phyloP scores from a whole-genome alignment of 2,113 vertebrate genomes.

The Lota lota region DNA sequence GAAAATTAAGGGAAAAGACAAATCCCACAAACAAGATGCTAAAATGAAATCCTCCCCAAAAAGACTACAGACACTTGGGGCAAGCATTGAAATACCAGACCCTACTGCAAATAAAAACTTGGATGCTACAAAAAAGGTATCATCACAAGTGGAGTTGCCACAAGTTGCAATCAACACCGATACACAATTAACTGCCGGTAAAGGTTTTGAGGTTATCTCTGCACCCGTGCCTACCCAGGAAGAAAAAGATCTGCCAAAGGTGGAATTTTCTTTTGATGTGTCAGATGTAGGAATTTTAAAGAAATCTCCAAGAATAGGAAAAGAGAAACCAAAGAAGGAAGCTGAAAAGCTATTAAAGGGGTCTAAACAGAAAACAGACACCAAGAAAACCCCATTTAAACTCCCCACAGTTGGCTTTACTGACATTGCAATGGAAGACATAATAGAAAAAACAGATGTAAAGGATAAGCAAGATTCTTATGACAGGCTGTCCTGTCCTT shows the following conservation, averaged over 20 bases:
- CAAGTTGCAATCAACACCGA: slow-evolving; percentile 23
- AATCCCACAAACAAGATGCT: slow-evolving; percentile 52
- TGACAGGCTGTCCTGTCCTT: slow-evolving; percentile 34
- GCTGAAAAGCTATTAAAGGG: slow-evolving; percentile 22
- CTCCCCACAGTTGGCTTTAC: slow-evolving; percentile 48
- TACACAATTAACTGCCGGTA: slow-evolving; percentile 19
- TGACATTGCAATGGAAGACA: slow-evolving; percentile 44
- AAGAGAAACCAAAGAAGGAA: slow-evolving; percentile 50
- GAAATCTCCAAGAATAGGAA: slow-evolving; percentile 47
- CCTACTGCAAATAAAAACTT: slow-evolving; percentile 32
- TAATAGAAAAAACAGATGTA: slow-evolving; percentile 31
- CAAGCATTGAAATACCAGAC: slow-evolving; percentile 56
- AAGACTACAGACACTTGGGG: slow-evolving; percentile 58
- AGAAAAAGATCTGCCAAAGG: slow-evolving; percentile 43
- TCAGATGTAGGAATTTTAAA: slow-evolving; percentile 32
- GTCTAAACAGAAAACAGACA: slow-evolving; percentile 37
- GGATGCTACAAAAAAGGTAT: slow-evolving; percentile 19
- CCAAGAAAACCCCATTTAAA: slow-evolving; percentile 50
- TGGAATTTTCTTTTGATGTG: slow-evolving; percentile 47
- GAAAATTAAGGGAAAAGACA: slow-evolving; percentile 65
- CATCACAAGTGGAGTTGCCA: slow-evolving; percentile 31
- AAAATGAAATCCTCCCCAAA: slow-evolving; percentile 56
- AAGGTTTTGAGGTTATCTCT: slow-evolving; percentile 21
- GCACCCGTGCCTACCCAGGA: slow-evolving; percentile 19
- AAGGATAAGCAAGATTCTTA: slow-evolving; percentile 38